These are phyloP conservation scores for Chrysocyon brachyurus DNA, from an alignment of 2,797 vertebrate genomes.

Conservation along the genomic window DNA sequence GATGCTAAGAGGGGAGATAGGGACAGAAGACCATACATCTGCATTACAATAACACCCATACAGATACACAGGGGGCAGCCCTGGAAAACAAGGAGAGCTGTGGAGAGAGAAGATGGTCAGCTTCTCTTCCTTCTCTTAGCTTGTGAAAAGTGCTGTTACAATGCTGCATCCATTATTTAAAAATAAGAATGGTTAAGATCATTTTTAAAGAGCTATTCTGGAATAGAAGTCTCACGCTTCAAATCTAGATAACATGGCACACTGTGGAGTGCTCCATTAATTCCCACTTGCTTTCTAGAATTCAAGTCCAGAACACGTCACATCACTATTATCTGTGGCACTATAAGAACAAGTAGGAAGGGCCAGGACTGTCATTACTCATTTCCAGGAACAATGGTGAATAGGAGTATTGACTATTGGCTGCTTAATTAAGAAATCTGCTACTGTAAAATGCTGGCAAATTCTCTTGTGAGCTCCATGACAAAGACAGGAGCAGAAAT, in stretches of 20 bases:
- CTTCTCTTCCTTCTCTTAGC: not conserved
- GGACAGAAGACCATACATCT: rapidly evolving
- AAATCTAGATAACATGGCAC: not conserved
- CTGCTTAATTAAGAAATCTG: not conserved
- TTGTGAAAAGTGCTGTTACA: not conserved
- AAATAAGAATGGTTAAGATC: not conserved
- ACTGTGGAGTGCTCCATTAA: not conserved
- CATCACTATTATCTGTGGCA: not conserved
- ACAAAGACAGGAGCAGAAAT: not conserved
- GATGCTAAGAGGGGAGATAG: not conserved
- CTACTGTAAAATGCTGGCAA: not conserved
- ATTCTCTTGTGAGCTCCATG: not conserved
- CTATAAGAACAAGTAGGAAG: not conserved
- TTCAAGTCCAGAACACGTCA: not conserved
- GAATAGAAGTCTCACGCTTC: constrained; percentile 21
- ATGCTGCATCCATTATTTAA: not conserved
- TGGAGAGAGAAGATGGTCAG: rapidly evolving
- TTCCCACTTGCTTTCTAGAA: constrained; percentile 36
- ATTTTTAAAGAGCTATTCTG: constrained; percentile 42
- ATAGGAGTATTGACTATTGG: not conserved
- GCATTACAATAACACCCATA: rapidly evolving
- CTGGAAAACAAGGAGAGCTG: not conserved
- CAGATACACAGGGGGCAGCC: rapidly evolving
- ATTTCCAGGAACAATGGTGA: not conserved
- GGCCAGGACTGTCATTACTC: not conserved